Evolutionary conservation across 2,797 vertebrate genomes (phyloP), one percentile per base, ranked within the genome.

Genomic region (Lutra lutra): DNA sequence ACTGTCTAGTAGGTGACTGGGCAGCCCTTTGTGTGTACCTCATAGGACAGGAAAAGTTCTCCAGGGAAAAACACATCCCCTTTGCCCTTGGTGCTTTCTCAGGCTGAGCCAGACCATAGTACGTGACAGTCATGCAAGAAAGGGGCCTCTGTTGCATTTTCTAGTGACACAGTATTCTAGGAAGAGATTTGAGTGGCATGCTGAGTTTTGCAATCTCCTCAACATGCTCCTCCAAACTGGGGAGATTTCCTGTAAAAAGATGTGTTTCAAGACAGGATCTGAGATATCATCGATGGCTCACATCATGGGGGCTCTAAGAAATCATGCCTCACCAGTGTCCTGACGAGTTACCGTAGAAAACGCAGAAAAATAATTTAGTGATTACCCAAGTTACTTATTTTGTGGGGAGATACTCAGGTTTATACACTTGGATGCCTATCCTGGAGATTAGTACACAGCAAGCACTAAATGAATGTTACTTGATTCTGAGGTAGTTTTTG

Each of bases 401-500:
- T 75, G 38, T 77, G 83, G 40, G 21, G 38, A 96, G 29, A 18
- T 72, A 82, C 51, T 92, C 38, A 48, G 80, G 51, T 89, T 94
- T 66, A 86, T 54, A 89, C 0, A 85, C 46, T 80, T 46, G 85
- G 95, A n/a, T 80, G 18, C 3, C 23, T 96, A 62, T 25, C 13
- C 46, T 92, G 25, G 21, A 14, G n/a, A 46, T 66, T 87, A 51
- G n/a, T 64, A 78, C 80, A 68, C 1, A 79, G 48, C 60, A 93
- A 58, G 58, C 46, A 78, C 56, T 95, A 46, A 91, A 11, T n/a
- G 32, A 86, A 11, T 75, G 35, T 58, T 70, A 70, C 23, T 54
- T 94, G 43, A 92, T 86, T 92, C 58, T 96, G 58, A 87, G 51
- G 43, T 94, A 84, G 46, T 96, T 95, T 96, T 94, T 62, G 20